Percentiles rank a stretch among this genome's conserved stretches.
These are phyloP conservation scores for Psammodynastes pulverulentus DNA, from an alignment of 2,113 vertebrate genomes.

Conservation along the genomic window DNA sequence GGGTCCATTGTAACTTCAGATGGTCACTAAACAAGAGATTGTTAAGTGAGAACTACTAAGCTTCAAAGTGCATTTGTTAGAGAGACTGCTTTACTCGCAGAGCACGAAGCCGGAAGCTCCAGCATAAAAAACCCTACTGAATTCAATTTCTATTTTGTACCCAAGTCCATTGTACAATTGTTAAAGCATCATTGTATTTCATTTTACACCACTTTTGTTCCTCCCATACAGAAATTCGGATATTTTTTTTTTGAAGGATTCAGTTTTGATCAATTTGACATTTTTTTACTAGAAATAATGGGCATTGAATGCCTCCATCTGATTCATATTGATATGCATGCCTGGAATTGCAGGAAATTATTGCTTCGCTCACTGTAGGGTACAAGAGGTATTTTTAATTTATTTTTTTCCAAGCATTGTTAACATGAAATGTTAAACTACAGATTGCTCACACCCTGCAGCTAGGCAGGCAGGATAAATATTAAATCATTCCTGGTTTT, in stretches of 20 bases:
- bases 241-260: neutral
- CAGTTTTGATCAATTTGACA: slow-evolving; percentile 15
- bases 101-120: too few relatives aligned
- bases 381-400: neutral
- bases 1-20: too few relatives aligned
- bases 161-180: neutral
- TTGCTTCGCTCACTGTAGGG: neutral
- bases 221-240: neutral
- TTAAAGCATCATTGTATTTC: slow-evolving; percentile 1
- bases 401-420: neutral
- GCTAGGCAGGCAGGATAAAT: slow-evolving; percentile 4
- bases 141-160: neutral
- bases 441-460: neutral
- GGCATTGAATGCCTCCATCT: neutral
- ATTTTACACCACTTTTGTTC: slow-evolving; percentile 3
- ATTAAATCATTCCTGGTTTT: slow-evolving; percentile 2
- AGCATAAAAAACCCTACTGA: slow-evolving; percentile 26
- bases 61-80: neutral
- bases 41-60: too few relatives aligned
- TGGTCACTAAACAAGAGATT: too few relatives aligned
- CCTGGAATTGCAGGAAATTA: neutral
- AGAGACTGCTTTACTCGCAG: too few relatives aligned
- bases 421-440: slow-evolving; percentile 7
- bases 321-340: slow-evolving; percentile 7
- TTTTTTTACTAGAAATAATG: slow-evolving; percentile 27